Conservation (phyloP, 1,140 invertebrate species). For the Trachymyrmex septentrionalis region DNA sequence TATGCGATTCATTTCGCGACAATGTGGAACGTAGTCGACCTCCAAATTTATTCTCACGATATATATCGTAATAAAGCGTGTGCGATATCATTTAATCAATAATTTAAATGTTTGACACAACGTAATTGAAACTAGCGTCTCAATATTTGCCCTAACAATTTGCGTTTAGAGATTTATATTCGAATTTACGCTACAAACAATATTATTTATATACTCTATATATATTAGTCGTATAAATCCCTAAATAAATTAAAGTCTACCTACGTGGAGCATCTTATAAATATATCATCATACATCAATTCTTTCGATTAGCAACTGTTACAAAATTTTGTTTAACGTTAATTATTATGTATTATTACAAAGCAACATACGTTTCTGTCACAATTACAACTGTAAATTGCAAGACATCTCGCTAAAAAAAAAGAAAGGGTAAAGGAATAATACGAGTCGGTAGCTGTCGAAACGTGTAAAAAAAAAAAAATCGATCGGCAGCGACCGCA, state of each 20-base stretch:
- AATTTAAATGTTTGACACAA: background rate
- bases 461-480: background rate
- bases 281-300: background rate
- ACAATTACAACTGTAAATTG: background rate
- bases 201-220: background rate
- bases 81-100: background rate
- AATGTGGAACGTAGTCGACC: background rate
- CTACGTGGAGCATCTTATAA: background rate
- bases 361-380: background rate
- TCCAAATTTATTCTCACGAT: background rate
- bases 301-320: too few species aligned
- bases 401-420: background rate
- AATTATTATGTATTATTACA: background rate
- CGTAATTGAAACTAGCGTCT: background rate
- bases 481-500: constrained; percentile 10
- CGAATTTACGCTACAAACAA: background rate
- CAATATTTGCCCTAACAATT: background rate
- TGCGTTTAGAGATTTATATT: background rate
- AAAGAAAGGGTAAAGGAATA: constrained; percentile 12
- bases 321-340: too few species aligned
- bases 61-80: background rate
- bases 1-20: constrained; percentile 14
- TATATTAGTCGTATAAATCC: background rate
- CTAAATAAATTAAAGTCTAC: background rate
- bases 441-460: constrained; percentile 9